Percentiles rank a stretch among this genome's conserved stretches.
These are phyloP conservation scores for Thera obeliscata DNA, from an alignment of 2,888 invertebrate genomes.

Conservation along the genomic window DNA sequence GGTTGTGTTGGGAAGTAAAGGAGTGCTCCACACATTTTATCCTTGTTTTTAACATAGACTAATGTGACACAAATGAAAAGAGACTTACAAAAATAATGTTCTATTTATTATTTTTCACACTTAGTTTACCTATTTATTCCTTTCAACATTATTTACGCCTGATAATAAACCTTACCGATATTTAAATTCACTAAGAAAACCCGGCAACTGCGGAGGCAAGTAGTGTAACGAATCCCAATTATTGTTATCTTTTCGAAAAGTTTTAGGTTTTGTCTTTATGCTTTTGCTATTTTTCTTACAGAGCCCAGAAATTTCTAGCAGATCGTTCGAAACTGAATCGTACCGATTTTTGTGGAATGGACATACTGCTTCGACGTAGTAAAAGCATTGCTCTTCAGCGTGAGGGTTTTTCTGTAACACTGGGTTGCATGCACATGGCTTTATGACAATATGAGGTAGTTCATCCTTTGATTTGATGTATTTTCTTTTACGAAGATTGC, in stretches of 20 bases:
- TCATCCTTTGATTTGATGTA: constrained; percentile 2
- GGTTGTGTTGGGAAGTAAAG: constrained; percentile 44
- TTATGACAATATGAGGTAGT: constrained; percentile 50
- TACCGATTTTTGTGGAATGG: constrained; percentile 47
- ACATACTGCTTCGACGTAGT: constrained; percentile 45
- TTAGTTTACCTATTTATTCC: constrained; percentile 19
- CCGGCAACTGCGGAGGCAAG: constrained; percentile 66
- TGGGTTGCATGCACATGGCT: constrained; percentile 42
- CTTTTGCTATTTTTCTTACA: constrained; percentile 35
- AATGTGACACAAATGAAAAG: constrained; percentile 30
- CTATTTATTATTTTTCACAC: constrained; percentile 24
- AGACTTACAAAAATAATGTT: constrained; percentile 20
- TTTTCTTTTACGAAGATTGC: background rate
- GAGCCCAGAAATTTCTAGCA: constrained; percentile 48
- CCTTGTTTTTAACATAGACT: constrained; percentile 34
- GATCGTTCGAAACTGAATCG: constrained; percentile 47
- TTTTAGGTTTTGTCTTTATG: background rate
- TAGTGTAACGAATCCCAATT: constrained; percentile 57
- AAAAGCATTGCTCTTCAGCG: constrained; percentile 46
- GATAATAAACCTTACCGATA: constrained; percentile 29
- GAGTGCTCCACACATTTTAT: constrained; percentile 35
- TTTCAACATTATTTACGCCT: constrained; percentile 12
- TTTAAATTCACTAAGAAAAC: constrained; percentile 54
- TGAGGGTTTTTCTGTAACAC: constrained; percentile 22
- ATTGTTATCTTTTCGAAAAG: constrained; percentile 2